A percentile compares a stretch with the other conserved stretches of the same genome.
These are phyloP conservation scores for Orbicella faveolata DNA, from an alignment of 64 coral and sea anemone species.

Conservation along the genomic window DNA sequence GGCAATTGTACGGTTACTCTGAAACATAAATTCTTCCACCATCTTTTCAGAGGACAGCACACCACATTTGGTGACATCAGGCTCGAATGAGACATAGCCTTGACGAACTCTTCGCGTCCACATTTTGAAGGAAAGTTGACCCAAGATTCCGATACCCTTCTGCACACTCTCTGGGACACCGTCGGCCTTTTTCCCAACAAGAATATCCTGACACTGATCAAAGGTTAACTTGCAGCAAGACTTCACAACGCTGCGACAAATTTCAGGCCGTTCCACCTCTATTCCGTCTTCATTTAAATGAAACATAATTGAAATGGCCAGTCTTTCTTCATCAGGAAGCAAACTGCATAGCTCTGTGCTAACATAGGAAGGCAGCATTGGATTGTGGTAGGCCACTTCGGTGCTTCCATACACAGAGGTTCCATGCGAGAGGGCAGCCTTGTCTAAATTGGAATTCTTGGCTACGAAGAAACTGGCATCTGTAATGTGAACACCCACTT, in stretches of 20 bases:
- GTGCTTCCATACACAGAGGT: constrained; percentile 64
- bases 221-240: constrained; percentile 71
- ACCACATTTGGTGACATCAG: neutral
- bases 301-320: constrained; percentile 77
- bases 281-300: constrained; percentile 61
- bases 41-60: constrained; percentile 44
- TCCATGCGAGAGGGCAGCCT: constrained; percentile 53
- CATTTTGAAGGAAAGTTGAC: constrained; percentile 58
- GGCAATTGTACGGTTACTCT: constrained; percentile 79
- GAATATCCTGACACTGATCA: constrained; percentile 73
- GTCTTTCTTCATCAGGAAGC: constrained; percentile 63
- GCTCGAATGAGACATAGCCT: constrained; percentile 50
- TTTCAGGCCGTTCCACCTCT: constrained; percentile 38
- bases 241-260: constrained; percentile 80
- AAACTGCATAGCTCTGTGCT: constrained; percentile 74
- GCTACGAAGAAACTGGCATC: constrained; percentile 86
- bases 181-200: constrained; percentile 34
- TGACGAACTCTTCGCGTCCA: constrained; percentile 53
- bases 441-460: constrained; percentile 64
- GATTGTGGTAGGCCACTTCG: constrained; percentile 7
- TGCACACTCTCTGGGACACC: constrained; percentile 44
- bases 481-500: constrained; percentile 77
- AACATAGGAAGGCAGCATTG: constrained; percentile 53
- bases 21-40: constrained; percentile 83
- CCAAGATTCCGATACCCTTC: constrained; percentile 38